Conservation (phyloP, 2,888 invertebrate genomes). For the Acronicta psi region DNA sequence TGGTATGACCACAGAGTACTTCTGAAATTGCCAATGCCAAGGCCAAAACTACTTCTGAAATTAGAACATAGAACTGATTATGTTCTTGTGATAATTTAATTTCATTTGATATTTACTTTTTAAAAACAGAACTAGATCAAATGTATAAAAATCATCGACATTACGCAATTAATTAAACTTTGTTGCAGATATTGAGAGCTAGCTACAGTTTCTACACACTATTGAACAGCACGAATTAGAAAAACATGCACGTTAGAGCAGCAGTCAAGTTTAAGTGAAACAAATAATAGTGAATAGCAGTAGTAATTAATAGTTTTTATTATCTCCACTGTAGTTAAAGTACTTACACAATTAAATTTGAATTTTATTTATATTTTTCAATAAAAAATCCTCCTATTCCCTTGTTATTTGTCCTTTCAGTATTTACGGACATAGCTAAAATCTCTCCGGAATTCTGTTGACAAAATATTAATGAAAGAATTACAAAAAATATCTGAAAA, state of each 20-base stretch:
- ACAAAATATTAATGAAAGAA: slow-evolving; percentile 56
- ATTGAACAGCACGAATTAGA: slow-evolving; percentile 64
- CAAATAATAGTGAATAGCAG: not conserved
- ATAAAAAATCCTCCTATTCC: slow-evolving; percentile 11
- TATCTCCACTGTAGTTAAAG: no score
- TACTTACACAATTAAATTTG: no score
- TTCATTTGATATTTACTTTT: no score
- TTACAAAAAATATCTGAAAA: slow-evolving; percentile 53
- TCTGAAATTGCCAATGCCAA: no score
- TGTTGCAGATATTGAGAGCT: slow-evolving; percentile 72
- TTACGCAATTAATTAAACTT: not conserved
- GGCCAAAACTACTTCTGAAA: no score
- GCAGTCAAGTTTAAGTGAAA: not conserved
- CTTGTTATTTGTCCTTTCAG: slow-evolving; percentile 32
- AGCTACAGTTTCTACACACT: slow-evolving; percentile 80
- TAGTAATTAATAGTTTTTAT: not conserved
- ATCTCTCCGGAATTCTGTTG: slow-evolving; percentile 46
- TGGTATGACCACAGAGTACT: no score
- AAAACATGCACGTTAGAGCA: slow-evolving; percentile 13
- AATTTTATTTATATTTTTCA: not conserved
- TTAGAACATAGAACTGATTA: no score
- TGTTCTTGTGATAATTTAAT: no score
- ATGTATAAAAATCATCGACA: no score
- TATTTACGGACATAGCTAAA: slow-evolving; percentile 45
- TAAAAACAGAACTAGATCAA: no score